A percentile compares a stretch with the other conserved stretches of the same genome.
Conservation (phyloP, 2,888 invertebrate species). For the Cylloceria caligata region DNA sequence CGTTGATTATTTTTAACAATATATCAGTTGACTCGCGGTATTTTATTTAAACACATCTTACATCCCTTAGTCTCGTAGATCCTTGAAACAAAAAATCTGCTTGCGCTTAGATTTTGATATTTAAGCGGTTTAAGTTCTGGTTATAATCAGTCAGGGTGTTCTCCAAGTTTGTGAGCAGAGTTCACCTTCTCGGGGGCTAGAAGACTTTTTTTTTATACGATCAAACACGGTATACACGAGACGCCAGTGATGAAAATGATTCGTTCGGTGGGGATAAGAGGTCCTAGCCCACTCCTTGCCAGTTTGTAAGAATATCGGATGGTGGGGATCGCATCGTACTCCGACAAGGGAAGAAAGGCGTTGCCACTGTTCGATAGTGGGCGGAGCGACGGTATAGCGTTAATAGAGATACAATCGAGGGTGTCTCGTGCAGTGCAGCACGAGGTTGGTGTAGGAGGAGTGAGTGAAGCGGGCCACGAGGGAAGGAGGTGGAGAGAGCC, state of each 20-base stretch:
- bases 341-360: constrained; percentile 35
- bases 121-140: too few relatives aligned
- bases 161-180: too few relatives aligned
- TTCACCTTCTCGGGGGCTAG: constrained; percentile 7
- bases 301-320: background rate
- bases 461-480: constrained; percentile 71
- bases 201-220: constrained; percentile 8
- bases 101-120: too few relatives aligned
- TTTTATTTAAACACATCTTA: background rate
- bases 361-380: constrained; percentile 71
- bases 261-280: constrained; percentile 64
- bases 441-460: constrained; percentile 78
- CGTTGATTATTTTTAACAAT: background rate
- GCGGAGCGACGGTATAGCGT: constrained; percentile 79
- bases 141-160: too few relatives aligned
- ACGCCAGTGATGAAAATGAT: constrained; percentile 27
- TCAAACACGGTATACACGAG: constrained; percentile 24
- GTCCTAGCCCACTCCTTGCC: constrained; percentile 42
- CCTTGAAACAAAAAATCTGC: too few relatives aligned
- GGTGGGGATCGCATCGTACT: constrained; percentile 34
- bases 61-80: too few relatives aligned
- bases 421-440: constrained; percentile 82
- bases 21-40: background rate
- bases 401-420: constrained; percentile 85
- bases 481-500: constrained; percentile 41